Conservation (phyloP, 2,797 vertebrate genomes). For the Zalophus californianus region DNA sequence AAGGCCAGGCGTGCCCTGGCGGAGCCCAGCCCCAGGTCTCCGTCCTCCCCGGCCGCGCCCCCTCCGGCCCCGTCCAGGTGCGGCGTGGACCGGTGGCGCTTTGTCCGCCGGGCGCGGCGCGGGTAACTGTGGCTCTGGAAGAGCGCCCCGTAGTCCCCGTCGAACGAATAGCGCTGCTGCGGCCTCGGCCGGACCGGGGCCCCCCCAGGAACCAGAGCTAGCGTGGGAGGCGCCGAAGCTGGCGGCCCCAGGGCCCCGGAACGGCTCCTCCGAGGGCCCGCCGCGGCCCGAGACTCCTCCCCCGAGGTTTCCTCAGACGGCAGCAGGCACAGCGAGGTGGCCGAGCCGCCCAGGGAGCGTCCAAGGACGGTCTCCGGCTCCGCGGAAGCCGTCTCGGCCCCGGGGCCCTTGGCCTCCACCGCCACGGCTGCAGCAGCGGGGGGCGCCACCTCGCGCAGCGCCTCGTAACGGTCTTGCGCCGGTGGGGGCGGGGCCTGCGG, state of each 20-base stretch:
- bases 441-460: conserved; percentile 83
- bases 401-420: conserved; percentile 90
- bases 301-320: conserved; percentile 91
- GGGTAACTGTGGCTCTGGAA: conserved; percentile 99
- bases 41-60: conserved; percentile 88
- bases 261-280: conserved; percentile 79
- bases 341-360: conserved; percentile 88
- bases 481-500: conserved; percentile 64
- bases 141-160: conserved; percentile 92
- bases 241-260: conserved; percentile 77
- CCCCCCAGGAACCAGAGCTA: conserved; percentile 78
- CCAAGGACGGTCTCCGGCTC: conserved; percentile 63
- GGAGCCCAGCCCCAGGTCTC: conserved; percentile 87
- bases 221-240: conserved; percentile 65
- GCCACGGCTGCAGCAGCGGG: conserved; percentile 84
- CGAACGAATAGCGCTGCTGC: conserved; percentile 94
- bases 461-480: conserved; percentile 89
- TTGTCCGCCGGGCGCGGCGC: conserved; percentile 94
- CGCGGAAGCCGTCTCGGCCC: neutral
- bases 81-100: conserved; percentile 95
- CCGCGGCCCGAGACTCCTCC: conserved; percentile 68
- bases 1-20: conserved; percentile 92
- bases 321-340: conserved; percentile 94
- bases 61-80: conserved; percentile 93
- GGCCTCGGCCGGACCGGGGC: conserved; percentile 90